Conservation (phyloP, 2,113 vertebrate genomes). For the Carettochelys insculpta region DNA sequence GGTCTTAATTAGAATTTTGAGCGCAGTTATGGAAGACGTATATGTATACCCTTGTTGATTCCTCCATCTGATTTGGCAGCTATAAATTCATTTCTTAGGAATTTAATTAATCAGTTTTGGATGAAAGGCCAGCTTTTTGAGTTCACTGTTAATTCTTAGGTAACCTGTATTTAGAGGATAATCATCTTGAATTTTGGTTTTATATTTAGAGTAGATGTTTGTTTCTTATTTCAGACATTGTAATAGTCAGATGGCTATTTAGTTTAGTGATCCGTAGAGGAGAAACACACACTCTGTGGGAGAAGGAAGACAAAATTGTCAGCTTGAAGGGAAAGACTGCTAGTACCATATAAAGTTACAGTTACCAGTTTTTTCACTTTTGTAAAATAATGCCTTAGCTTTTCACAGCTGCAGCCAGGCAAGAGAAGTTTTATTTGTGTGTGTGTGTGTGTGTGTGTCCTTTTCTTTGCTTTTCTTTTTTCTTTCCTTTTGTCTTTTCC, state of each 20-base stretch:
- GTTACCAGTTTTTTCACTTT: not conserved
- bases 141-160: conserved; percentile 69
- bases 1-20: conserved; percentile 77
- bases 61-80: conserved; percentile 75
- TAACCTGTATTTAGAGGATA: conserved; percentile 70
- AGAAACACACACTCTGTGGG: fast-evolving
- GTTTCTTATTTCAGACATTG: not conserved
- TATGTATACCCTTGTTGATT: conserved; percentile 69
- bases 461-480: not conserved
- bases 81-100: conserved; percentile 69
- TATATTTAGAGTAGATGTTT: conserved; percentile 2
- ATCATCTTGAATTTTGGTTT: conserved; percentile 35
- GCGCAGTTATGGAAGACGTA: conserved; percentile 52
- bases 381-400: not conserved
- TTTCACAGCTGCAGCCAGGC: not conserved
- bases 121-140: conserved; percentile 75
- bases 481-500: not conserved
- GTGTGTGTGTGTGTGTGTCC: fast-evolving
- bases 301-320: not conserved
- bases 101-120: conserved; percentile 81
- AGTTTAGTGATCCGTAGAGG: not conserved
- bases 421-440: not conserved
- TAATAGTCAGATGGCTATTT: not conserved
- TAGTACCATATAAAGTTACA: not conserved
- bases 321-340: not conserved